Evolutionary conservation across 2,797 vertebrate genomes (phyloP), one percentile per base, ranked within the genome.

Genomic region (Myoxocephalus aenaeus): DNA sequence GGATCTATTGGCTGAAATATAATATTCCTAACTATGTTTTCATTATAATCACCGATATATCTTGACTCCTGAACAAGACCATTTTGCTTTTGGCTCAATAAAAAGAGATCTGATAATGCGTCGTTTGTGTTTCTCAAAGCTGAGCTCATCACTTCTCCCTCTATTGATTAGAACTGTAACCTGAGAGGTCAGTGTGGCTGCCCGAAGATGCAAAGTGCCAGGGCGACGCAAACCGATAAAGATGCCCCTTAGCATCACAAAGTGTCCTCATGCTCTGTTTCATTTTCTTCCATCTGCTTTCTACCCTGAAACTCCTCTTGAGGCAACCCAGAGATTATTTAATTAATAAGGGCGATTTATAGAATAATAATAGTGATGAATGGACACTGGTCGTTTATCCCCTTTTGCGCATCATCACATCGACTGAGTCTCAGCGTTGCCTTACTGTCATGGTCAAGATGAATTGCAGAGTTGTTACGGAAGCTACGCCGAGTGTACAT

Each of bases 141-240:
- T 92, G 87, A 94, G 86, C 83, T 91, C 91, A 91, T 91, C 89
- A 90, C 86, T 91, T 90, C 81, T 81, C 66, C 70, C 70, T 53
- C 64, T 88, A 83, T 92, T 83, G 88, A 92, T 89, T 61, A 38
- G 61, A 61, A 44, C 85, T 86, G 87, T 82, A 90, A 93, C 88
- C 86, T 86, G 80, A 91, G 89, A 86, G 80, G 82, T 81, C 79
- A 77, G 88, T 71, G 79, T 85, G 86, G 81, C 82, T 65, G 78
- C 62, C 53, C 1, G 50, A 73, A 73, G 81, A 79, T 79, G 77
- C 81, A 73, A 46, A 74, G 40, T 36, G 46, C 69, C 62, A 54
- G 51, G 42, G 65, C 65, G 11, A 81, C 29, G 13, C 48, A 50
- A 67, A 75, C 80, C 14, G 15, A 64, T 79, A 36, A 69, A 75